A percentile compares a stretch with the other conserved stretches of the same genome.
Conservation (phyloP, 2,888 invertebrate species). For the Netelia fuscicornis region DNA sequence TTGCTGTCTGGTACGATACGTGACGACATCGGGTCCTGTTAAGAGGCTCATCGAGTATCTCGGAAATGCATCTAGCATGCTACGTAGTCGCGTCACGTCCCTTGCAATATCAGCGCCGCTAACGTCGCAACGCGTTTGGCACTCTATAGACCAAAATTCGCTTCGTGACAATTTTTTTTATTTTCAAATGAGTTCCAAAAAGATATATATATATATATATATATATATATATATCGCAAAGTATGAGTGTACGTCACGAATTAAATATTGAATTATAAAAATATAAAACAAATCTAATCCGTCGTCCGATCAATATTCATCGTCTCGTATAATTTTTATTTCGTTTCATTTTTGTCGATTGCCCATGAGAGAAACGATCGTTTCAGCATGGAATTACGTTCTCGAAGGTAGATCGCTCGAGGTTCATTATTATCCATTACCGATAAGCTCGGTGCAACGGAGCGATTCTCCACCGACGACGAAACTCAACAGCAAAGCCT, state of each 20-base stretch:
- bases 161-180: not conserved
- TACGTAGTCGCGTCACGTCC: constrained; percentile 85
- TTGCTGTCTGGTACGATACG: constrained; percentile 78
- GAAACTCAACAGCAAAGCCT: constrained; percentile 61
- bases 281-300: too few species aligned
- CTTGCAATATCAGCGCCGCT: constrained; percentile 80
- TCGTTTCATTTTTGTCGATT: constrained; percentile 1
- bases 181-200: not conserved
- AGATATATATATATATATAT: not conserved
- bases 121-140: constrained; percentile 79
- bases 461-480: constrained; percentile 54
- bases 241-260: not conserved
- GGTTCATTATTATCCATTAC: constrained; percentile 64
- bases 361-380: constrained; percentile 24
- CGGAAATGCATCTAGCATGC: constrained; percentile 89
- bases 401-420: constrained; percentile 55
- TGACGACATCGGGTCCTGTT: constrained; percentile 84
- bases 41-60: constrained; percentile 81
- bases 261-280: not conserved
- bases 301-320: not conserved
- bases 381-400: constrained; percentile 44
- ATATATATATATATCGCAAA: not conserved
- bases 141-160: constrained; percentile 74
- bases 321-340: not conserved
- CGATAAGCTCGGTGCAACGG: constrained; percentile 57